These are phyloP conservation scores for Ictalurus punctatus DNA, from an alignment of 2,113 vertebrate species.

Conservation along the genomic window DNA sequence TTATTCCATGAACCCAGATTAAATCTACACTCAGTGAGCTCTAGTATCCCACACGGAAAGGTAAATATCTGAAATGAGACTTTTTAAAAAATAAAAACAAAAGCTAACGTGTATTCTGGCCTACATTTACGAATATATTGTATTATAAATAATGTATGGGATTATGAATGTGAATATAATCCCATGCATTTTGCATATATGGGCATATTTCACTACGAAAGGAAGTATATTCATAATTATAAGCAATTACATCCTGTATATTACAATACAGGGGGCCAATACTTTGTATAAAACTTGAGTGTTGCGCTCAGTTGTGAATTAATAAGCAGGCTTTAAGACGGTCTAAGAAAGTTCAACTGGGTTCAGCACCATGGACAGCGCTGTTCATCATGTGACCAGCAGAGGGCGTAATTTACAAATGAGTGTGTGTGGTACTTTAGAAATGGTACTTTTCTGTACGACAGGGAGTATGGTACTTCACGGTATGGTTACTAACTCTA, in stretches of 20 bases:
- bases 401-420: not conserved
- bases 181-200: too few species aligned
- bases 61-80: too few species aligned
- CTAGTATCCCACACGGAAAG: too few species aligned
- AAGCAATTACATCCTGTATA: too few species aligned
- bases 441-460: not conserved
- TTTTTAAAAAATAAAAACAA: too few species aligned
- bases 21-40: not conserved
- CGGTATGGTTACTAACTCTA: not conserved
- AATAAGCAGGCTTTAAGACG: not conserved
- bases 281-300: not conserved
- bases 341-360: not conserved
- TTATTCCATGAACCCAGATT: not conserved
- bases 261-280: too few species aligned
- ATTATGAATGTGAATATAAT: not conserved
- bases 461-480: not conserved
- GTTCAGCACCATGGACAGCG: slow-evolving; percentile 5
- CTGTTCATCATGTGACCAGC: not conserved
- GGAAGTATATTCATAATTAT: not conserved
- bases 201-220: not conserved
- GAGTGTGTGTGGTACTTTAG: not conserved
- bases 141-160: not conserved
- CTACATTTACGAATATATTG: not conserved
- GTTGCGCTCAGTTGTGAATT: not conserved
- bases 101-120: too few species aligned